Percentiles rank a stretch among this genome's conserved stretches.
Evolutionary conservation across 2,888 invertebrate species (phyloP).

Genomic region (Heliconius ismenius): DNA sequence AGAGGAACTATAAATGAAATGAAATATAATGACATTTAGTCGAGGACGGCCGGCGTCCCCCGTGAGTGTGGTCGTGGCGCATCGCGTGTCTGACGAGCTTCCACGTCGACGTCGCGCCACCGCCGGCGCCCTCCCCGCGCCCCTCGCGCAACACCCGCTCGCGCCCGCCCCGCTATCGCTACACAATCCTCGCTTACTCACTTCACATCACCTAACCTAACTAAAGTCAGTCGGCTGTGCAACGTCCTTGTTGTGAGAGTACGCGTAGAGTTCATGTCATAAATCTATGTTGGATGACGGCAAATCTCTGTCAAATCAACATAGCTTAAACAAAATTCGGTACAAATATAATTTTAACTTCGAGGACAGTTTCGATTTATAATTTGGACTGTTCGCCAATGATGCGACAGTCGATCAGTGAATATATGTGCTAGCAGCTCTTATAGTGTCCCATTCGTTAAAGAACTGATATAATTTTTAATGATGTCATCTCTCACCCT

Average conservation of each 20-base stretch:
- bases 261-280: slow-evolving; percentile 15
- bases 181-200: slow-evolving; percentile 61
- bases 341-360: slow-evolving; percentile 11
- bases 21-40: slow-evolving; percentile 30
- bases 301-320: slow-evolving; percentile 32
- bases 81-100: slow-evolving; percentile 77
- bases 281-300: slow-evolving; percentile 27
- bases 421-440: slow-evolving; percentile 39
- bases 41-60: slow-evolving; percentile 35
- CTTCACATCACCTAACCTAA: slow-evolving; percentile 43
- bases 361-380: slow-evolving; percentile 8
- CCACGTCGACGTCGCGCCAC: slow-evolving; percentile 81
- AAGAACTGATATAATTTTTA: slow-evolving; percentile 45
- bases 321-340: neutral
- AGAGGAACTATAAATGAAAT: slow-evolving; percentile 24
- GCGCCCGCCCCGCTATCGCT: slow-evolving; percentile 54
- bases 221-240: slow-evolving; percentile 44
- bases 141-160: slow-evolving; percentile 59
- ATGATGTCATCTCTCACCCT: slow-evolving; percentile 73
- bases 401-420: slow-evolving; percentile 45
- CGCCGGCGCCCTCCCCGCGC: slow-evolving; percentile 46
- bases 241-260: slow-evolving; percentile 30
- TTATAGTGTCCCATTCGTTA: slow-evolving; percentile 40
- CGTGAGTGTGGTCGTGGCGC: slow-evolving; percentile 59
- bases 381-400: slow-evolving; percentile 29